Conservation (phyloP, 2,797 vertebrate species). For the Enteromius trimaculatus region DNA sequence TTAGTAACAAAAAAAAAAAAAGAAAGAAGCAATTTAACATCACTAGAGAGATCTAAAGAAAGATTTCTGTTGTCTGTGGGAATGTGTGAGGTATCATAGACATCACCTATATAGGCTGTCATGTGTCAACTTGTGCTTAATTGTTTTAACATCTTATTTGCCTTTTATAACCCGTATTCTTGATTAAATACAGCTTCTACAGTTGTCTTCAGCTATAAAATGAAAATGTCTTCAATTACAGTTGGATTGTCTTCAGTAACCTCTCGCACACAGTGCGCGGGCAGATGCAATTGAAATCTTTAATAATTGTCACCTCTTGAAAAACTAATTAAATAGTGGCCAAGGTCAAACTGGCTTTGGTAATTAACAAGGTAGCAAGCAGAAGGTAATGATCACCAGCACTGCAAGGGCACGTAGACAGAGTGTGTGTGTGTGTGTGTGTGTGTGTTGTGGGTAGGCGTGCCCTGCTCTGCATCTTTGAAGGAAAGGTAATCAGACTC, state of each 20-base stretch:
- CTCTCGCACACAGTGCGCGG: conserved; percentile 45
- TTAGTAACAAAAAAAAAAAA: background rate
- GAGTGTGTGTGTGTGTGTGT: background rate
- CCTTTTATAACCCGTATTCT: background rate
- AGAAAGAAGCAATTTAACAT: background rate
- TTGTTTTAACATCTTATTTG: conserved; percentile 41
- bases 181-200: conserved; percentile 29
- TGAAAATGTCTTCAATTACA: conserved; percentile 23
- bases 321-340: conserved; percentile 77
- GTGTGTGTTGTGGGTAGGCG: background rate
- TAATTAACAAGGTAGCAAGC: conserved; percentile 91
- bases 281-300: conserved; percentile 69
- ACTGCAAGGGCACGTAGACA: conserved; percentile 81
- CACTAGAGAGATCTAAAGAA: background rate
- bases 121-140: background rate
- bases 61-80: background rate
- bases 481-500: conserved; percentile 48
- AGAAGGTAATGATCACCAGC: conserved; percentile 88
- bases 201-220: conserved; percentile 24
- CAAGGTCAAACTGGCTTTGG: conserved; percentile 86
- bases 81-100: background rate
- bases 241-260: conserved; percentile 26
- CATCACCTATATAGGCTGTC: background rate
- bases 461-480: conserved; percentile 22
- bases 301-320: conserved; percentile 65